These are phyloP conservation scores for Xiphorhynchus elegans DNA, from an alignment of 2,113 vertebrate species.

Conservation along the genomic window DNA sequence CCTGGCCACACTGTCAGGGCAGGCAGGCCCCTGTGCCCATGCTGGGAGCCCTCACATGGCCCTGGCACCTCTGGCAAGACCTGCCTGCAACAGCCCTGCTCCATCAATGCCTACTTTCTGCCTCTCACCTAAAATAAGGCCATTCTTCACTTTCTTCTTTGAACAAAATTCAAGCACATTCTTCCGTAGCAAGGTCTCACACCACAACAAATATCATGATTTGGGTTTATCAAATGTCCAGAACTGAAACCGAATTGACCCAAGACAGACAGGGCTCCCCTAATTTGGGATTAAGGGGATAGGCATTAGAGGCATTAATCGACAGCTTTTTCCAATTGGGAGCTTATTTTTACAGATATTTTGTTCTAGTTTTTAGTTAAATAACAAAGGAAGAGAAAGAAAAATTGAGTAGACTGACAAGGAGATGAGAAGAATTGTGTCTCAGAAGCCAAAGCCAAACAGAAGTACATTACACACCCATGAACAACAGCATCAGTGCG, in stretches of 20 bases:
- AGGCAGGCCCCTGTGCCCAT: conserved; percentile 30
- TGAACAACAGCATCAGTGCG: neutral
- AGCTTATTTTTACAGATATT: neutral
- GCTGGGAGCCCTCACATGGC: conserved; percentile 4
- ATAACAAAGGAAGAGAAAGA: neutral
- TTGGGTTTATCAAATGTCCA: neutral
- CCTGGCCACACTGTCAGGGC: neutral
- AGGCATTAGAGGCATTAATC: neutral
- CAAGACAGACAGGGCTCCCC: neutral
- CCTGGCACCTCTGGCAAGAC: conserved; percentile 57
- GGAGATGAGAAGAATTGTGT: neutral
- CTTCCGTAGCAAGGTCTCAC: neutral
- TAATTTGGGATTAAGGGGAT: neutral
- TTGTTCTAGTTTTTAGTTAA: neutral
- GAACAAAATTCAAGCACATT: neutral
- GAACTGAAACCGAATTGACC: neutral
- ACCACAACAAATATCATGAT: neutral
- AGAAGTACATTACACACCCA: neutral
- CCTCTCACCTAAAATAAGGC: neutral
- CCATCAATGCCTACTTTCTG: neutral
- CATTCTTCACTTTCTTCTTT: neutral
- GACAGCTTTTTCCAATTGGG: neutral
- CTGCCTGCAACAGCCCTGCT: conserved; percentile 16
- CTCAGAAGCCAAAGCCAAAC: neutral
- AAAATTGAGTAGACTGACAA: neutral